A percentile compares a stretch with the other conserved stretches of the same genome.
Evolutionary conservation across 1,140 invertebrate genomes (phyloP).

Genomic region (Augochlora pura): DNA sequence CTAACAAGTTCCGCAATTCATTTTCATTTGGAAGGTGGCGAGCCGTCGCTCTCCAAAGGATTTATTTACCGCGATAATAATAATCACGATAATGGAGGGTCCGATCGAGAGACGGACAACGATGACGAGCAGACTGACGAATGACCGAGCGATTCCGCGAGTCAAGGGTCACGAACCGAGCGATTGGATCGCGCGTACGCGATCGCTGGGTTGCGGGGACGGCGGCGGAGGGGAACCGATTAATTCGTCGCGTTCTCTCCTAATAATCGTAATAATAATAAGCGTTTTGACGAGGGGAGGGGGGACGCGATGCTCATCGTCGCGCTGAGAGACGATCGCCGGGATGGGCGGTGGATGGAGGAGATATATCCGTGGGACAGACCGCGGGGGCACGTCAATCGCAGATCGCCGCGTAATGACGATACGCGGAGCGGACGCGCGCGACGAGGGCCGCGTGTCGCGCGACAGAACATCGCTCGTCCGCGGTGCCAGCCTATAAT

Average conservation of each 20-base stretch:
- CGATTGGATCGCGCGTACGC: not conserved
- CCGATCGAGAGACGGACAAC: too few species aligned
- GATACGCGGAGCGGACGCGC: not conserved
- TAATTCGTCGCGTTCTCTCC: conserved; percentile 5
- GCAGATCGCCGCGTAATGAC: conserved; percentile 49
- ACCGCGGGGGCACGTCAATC: conserved; percentile 44
- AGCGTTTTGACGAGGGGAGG: conserved; percentile 10
- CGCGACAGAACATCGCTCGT: conserved; percentile 50
- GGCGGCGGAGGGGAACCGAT: not conserved
- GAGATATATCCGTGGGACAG: too few species aligned
- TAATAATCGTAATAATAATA: conserved; percentile 30
- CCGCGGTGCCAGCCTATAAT: conserved; percentile 56
- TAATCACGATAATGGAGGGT: too few species aligned
- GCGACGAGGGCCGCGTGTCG: conserved; percentile 36
- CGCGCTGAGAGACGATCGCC: too few species aligned
- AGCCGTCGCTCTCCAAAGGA: too few species aligned
- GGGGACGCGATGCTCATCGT: conserved; percentile 33
- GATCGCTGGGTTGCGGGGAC: too few species aligned
- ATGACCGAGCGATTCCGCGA: not conserved
- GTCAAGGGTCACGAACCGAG: not conserved
- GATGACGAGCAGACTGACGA: not conserved
- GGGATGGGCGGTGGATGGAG: too few species aligned
- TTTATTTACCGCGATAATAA: too few species aligned
- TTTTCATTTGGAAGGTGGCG: too few species aligned
- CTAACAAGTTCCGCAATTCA: too few species aligned